These are phyloP conservation scores for Drosophila pseudotakahashii DNA, from an alignment of 2,888 invertebrate species.

Conservation along the genomic window DNA sequence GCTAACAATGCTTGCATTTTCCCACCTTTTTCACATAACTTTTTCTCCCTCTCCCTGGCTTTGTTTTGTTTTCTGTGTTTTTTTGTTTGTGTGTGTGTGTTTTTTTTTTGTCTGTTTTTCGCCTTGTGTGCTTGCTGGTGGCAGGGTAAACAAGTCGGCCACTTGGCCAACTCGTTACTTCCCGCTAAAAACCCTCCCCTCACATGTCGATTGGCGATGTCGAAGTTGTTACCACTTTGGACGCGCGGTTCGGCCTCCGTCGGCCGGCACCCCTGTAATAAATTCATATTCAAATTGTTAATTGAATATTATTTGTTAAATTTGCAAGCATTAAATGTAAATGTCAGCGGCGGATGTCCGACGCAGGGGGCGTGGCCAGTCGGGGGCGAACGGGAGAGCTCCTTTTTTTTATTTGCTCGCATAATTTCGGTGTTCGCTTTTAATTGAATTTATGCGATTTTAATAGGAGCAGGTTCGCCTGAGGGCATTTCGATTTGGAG, in stretches of 20 bases:
- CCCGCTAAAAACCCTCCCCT: conserved; percentile 13
- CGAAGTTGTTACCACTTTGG: conserved; percentile 79
- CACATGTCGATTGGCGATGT: conserved; percentile 60
- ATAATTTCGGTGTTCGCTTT: conserved; percentile 35
- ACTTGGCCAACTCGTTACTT: conserved; percentile 68
- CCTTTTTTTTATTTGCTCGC: conserved; percentile 30
- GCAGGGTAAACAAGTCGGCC: conserved; percentile 79
- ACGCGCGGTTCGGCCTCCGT: conserved; percentile 69
- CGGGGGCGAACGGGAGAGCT: conserved; percentile 23
- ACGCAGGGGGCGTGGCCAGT: conserved; percentile 58
- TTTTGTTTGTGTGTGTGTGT: conserved; percentile 19
- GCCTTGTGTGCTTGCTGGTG: conserved; percentile 54
- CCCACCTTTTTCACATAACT: conserved; percentile 80
- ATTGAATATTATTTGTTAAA: conserved; percentile 82
- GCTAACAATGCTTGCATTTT: conserved; percentile 80
- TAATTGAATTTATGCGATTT: conserved; percentile 62
- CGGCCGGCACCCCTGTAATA: conserved; percentile 69
- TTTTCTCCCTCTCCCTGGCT: conserved; percentile 50
- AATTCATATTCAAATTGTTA: conserved; percentile 82
- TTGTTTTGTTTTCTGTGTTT: conserved; percentile 40
- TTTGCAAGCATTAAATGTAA: conserved; percentile 80
- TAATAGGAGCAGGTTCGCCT: conserved; percentile 10
- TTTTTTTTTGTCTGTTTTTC: conserved; percentile 26
- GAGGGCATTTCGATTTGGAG: neutral
- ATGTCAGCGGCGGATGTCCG: conserved; percentile 62